Evolutionary conservation across 2,888 invertebrate species (phyloP).

Genomic region (Diarsia rubi): DNA sequence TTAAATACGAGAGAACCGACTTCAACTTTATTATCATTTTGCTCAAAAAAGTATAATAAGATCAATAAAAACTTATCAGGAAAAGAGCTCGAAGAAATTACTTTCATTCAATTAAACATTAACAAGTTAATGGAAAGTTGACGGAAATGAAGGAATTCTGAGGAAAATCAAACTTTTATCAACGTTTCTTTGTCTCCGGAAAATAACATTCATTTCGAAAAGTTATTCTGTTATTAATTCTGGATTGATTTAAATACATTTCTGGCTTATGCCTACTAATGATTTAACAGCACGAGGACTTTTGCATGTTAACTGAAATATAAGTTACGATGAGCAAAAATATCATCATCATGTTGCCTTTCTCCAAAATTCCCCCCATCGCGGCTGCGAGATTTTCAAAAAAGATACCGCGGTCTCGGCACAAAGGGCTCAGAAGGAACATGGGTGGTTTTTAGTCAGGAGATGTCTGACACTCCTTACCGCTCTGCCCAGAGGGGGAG

Average conservation of each 20-base stretch:
- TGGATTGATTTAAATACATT: slow-evolving; percentile 3
- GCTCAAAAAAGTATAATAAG: slow-evolving; percentile 18
- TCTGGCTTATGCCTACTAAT: background rate
- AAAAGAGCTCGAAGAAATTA: slow-evolving; percentile 34
- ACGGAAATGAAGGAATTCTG: slow-evolving; percentile 13
- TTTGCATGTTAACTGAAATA: background rate
- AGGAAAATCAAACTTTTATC: slow-evolving; percentile 5
- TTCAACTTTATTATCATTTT: slow-evolving; percentile 23
- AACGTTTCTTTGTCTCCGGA: slow-evolving; percentile 5
- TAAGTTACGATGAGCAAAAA: background rate
- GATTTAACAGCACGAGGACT: background rate
- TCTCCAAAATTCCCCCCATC: too few relatives aligned
- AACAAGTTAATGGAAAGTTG: slow-evolving; percentile 30
- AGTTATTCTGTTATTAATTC: slow-evolving; percentile 1
- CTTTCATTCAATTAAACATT: slow-evolving; percentile 34
- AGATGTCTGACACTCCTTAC: too few relatives aligned
- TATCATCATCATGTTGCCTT: too few relatives aligned
- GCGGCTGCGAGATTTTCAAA: too few relatives aligned
- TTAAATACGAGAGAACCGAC: background rate
- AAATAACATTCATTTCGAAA: slow-evolving; percentile 7
- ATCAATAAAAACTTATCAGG: slow-evolving; percentile 36
- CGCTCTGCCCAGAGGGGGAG: too few relatives aligned
- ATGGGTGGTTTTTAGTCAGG: too few relatives aligned
- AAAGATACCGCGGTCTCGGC: too few relatives aligned
- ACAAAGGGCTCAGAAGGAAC: too few relatives aligned